Conservation (phyloP, 1,140 invertebrate genomes). For the Portunus trituberculatus region DNA sequence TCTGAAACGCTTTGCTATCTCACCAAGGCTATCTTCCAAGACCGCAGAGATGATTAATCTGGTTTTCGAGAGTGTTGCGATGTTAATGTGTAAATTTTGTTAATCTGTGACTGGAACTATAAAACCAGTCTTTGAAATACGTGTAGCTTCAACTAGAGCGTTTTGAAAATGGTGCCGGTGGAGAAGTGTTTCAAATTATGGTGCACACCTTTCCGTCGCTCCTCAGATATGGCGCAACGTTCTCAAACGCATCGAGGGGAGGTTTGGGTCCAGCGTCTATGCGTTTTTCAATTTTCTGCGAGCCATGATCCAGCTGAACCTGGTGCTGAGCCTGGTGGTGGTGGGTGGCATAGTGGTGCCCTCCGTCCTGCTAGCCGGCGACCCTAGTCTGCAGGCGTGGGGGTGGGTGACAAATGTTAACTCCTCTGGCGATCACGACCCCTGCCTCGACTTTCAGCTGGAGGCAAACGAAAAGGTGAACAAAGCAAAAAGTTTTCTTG, state of each 20-base stretch:
- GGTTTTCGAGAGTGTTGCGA: not conserved
- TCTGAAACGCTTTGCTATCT: too few species aligned
- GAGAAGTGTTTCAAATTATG: not conserved
- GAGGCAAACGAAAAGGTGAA: not conserved
- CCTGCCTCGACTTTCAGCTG: not conserved
- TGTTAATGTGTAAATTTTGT: not conserved
- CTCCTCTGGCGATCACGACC: not conserved
- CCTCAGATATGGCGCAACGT: constrained; percentile 45
- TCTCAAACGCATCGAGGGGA: constrained; percentile 68
- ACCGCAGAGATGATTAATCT: too few species aligned
- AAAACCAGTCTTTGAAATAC: too few species aligned
- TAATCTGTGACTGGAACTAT: too few species aligned
- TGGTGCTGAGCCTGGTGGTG: constrained; percentile 47
- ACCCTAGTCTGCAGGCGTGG: not conserved
- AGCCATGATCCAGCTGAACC: constrained; percentile 67
- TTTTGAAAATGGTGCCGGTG: not conserved
- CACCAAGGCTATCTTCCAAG: too few species aligned
- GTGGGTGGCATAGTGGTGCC: constrained; percentile 60
- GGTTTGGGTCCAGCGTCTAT: constrained; percentile 63
- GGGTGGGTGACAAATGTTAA: not conserved
- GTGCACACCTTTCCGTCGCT: not conserved
- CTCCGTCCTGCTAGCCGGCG: not conserved
- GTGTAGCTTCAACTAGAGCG: not conserved
- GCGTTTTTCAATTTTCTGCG: constrained; percentile 73
- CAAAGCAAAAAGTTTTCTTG: not conserved